These are phyloP conservation scores for Ciconia nigra DNA, from an alignment of 2,797 vertebrate species.

Conservation along the genomic window DNA sequence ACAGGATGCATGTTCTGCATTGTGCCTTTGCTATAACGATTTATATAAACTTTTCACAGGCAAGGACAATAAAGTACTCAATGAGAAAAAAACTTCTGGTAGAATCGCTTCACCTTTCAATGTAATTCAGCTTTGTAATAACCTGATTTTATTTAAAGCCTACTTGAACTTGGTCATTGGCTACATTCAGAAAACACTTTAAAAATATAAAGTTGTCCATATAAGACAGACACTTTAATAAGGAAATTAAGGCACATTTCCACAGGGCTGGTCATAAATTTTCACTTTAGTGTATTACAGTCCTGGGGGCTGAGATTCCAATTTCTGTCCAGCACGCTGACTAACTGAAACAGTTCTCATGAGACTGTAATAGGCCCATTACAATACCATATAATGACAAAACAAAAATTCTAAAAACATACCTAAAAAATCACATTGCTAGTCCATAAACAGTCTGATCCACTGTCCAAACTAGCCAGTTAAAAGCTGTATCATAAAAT, in stretches of 20 bases:
- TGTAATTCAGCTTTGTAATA: neutral
- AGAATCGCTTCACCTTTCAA: neutral
- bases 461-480: neutral
- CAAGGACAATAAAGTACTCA: neutral
- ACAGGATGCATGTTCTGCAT: neutral
- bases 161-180: neutral
- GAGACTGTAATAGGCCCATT: neutral
- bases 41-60: neutral
- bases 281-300: neutral
- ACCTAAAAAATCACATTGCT: neutral
- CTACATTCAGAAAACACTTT: neutral
- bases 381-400: neutral
- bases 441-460: neutral
- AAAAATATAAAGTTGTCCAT: neutral
- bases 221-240: neutral
- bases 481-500: neutral
- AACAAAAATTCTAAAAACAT: neutral
- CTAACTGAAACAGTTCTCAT: neutral
- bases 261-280: neutral
- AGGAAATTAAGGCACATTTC: neutral
- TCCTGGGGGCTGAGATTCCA: neutral
- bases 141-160: neutral
- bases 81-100: neutral
- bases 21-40: neutral
- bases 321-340: neutral